Percentiles rank a stretch among this genome's conserved stretches.
Conservation (phyloP, 2,797 vertebrate genomes). For the Pipistrellus pipistrellus region DNA sequence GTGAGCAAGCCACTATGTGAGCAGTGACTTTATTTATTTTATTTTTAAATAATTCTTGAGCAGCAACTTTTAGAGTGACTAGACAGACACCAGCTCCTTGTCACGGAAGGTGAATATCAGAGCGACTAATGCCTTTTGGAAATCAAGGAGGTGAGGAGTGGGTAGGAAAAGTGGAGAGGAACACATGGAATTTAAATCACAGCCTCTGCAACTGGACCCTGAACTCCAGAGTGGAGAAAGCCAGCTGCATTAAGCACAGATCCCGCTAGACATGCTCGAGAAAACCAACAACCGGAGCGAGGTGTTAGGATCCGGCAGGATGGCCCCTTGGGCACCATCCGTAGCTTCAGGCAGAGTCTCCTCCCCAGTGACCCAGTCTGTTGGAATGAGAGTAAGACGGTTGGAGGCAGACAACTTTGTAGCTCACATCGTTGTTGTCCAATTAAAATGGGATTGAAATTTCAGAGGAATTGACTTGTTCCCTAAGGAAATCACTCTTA, state of each 20-base stretch:
- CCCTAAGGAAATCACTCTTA: slow-evolving; percentile 94
- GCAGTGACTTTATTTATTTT: slow-evolving; percentile 84
- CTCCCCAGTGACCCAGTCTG: slow-evolving; percentile 94
- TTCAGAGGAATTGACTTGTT: slow-evolving; percentile 93
- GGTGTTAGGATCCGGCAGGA: slow-evolving; percentile 95
- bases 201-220: slow-evolving; percentile 93
- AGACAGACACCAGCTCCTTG: slow-evolving; percentile 93
- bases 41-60: too few relatives aligned
- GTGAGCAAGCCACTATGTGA: slow-evolving; percentile 94
- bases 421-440: slow-evolving; percentile 92
- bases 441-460: slow-evolving; percentile 94
- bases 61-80: slow-evolving; percentile 91
- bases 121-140: slow-evolving; percentile 95
- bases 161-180: slow-evolving; percentile 93
- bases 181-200: slow-evolving; percentile 94
- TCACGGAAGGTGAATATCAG: slow-evolving; percentile 94
- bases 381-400: slow-evolving; percentile 94
- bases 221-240: slow-evolving; percentile 94
- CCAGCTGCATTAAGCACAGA: slow-evolving; percentile 94
- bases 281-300: slow-evolving; percentile 95
- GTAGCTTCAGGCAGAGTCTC: slow-evolving; percentile 94
- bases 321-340: slow-evolving; percentile 94
- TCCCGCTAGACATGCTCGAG: slow-evolving; percentile 92
- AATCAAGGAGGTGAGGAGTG: slow-evolving; percentile 91
- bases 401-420: slow-evolving; percentile 93